These are phyloP conservation scores for Piaya cayana DNA, from an alignment of 2,113 vertebrate species.

Conservation along the genomic window DNA sequence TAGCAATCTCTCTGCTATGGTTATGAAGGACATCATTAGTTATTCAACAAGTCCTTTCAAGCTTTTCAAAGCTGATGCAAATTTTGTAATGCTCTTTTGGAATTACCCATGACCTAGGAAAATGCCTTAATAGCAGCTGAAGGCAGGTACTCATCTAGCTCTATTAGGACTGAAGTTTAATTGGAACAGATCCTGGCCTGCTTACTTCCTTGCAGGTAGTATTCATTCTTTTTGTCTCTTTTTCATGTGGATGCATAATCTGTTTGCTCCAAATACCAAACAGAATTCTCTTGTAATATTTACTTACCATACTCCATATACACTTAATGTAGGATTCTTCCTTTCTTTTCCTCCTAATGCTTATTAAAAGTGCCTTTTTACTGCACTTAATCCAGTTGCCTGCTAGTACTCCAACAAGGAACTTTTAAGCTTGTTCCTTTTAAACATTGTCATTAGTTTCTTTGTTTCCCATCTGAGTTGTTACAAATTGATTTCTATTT, in stretches of 20 bases:
- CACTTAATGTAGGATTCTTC: not conserved
- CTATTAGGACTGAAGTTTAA: not conserved
- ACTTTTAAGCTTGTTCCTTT: not conserved
- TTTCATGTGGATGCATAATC: not conserved
- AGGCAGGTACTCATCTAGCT: not conserved
- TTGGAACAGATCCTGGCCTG: not conserved
- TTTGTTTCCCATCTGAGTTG: conserved; percentile 21
- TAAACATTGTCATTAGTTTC: not conserved
- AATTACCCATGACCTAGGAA: not conserved
- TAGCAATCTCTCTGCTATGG: not conserved
- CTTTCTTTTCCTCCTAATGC: not conserved
- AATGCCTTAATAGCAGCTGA: not conserved
- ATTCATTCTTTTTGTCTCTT: not conserved
- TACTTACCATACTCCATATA: rapidly evolving
- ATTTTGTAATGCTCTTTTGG: not conserved
- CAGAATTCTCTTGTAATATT: not conserved
- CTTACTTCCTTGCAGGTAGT: not conserved
- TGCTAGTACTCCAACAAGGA: not conserved
- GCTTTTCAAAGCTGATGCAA: not conserved
- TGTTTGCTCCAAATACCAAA: not conserved
- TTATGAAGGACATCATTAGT: not conserved
- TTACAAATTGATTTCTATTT: not conserved
- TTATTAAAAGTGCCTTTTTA: not conserved
- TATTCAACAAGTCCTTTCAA: not conserved
- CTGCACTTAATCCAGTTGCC: not conserved